phyloP scores from a whole-genome alignment of 2,797 vertebrate genomes.

The Halcyon leucocephala region DNA sequence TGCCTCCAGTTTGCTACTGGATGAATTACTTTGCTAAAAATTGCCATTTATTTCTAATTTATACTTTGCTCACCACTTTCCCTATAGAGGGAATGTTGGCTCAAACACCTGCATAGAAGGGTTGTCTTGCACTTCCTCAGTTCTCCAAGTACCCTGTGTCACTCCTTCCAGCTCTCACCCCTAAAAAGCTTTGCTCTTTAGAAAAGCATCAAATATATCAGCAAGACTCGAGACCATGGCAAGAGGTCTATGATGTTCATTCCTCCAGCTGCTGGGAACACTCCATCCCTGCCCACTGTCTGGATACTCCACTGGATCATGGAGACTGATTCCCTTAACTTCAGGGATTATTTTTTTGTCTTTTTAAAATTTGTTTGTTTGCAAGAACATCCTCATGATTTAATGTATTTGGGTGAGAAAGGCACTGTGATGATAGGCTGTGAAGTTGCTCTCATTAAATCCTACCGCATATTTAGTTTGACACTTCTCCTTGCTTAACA shows the following conservation, averaged over 20 bases:
- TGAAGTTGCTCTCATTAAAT: neutral
- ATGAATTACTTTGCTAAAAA: neutral
- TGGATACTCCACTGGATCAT: rapidly evolving
- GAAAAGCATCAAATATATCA: neutral
- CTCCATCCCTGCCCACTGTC: too few species aligned
- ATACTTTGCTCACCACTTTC: neutral
- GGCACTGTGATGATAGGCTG: neutral
- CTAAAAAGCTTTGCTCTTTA: neutral
- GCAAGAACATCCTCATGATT: neutral
- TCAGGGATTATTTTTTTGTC: neutral
- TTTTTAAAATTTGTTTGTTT: neutral
- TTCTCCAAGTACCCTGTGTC: neutral
- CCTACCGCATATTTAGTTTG: neutral
- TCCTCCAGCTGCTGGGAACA: neutral
- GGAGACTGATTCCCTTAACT: neutral
- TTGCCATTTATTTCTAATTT: neutral
- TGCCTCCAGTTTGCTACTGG: neutral
- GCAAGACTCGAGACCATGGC: neutral
- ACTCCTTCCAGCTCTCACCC: neutral
- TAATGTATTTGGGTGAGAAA: neutral
- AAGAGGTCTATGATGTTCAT: neutral
- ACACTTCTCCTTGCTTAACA: neutral
- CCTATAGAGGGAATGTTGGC: too few species aligned
- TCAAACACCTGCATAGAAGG: neutral
- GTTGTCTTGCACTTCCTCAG: neutral